phyloP scores from a whole-genome alignment of 2,888 invertebrate species.

The Magallana nippona region DNA sequence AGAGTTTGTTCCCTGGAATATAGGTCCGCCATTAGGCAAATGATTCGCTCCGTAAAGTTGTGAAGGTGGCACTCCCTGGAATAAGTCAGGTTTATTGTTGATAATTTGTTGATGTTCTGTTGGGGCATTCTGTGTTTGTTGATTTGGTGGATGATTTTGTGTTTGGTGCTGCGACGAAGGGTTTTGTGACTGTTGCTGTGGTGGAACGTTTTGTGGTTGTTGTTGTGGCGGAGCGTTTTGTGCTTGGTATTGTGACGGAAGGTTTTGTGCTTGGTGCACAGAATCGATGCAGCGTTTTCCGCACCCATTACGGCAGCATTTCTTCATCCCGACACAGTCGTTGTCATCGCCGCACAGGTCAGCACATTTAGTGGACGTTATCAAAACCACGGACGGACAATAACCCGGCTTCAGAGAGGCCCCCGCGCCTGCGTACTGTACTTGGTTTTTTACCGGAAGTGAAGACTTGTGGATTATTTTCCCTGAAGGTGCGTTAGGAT shows the following conservation, averaged over 20 bases:
- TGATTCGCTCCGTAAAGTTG: neutral
- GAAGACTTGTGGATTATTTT: neutral
- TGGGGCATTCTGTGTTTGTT: no score
- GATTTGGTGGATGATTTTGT: no score
- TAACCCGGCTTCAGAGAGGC: neutral
- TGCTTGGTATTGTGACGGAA: no score
- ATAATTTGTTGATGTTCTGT: no score
- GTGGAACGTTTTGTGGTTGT: no score
- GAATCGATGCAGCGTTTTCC: neutral
- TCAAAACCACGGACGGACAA: conserved; percentile 11
- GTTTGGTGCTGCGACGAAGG: no score
- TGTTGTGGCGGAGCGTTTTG: no score
- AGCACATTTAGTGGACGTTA: conserved; percentile 1
- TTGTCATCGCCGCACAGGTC: conserved; percentile 6
- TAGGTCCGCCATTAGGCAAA: no score
- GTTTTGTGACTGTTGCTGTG: no score
- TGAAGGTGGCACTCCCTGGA: neutral
- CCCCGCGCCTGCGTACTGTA: neutral
- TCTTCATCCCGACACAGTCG: neutral
- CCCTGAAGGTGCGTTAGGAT: neutral
- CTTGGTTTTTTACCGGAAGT: neutral
- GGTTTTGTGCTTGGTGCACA: no score
- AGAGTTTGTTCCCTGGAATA: no score
- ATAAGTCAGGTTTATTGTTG: neutral
- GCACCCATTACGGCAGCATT: neutral